Evolutionary conservation across 2,888 invertebrate species (phyloP).

Genomic region (Mesorhabditis spiculigera): DNA sequence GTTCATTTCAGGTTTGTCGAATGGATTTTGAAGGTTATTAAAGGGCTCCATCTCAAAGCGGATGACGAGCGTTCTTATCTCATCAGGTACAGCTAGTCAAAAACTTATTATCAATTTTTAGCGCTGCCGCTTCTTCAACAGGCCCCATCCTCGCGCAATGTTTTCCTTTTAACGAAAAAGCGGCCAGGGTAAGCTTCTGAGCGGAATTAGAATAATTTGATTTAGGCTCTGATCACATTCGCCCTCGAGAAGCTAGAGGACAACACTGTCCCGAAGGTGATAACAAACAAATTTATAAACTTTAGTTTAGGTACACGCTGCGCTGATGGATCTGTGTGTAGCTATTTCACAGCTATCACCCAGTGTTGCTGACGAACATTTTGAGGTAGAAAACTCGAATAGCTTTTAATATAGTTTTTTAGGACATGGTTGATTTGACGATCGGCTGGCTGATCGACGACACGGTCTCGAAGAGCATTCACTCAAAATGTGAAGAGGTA

Average conservation of each 20-base stretch:
- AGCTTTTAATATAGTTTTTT: background rate
- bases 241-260: background rate
- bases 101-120: background rate
- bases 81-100: background rate
- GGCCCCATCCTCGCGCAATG: background rate
- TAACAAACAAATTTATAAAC: background rate
- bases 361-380: background rate
- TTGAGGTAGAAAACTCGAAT: background rate
- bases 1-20: background rate
- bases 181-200: background rate
- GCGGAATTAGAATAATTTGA: background rate
- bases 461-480: background rate
- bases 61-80: background rate
- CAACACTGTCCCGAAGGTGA: background rate
- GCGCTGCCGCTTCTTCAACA: background rate
- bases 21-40: background rate
- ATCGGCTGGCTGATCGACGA: conserved; percentile 3
- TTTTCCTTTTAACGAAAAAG: background rate
- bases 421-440: conserved; percentile 6
- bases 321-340: conserved; percentile 1
- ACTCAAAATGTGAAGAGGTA: conserved; percentile 3
- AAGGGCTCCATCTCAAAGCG: background rate
- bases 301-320: background rate
- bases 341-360: background rate
- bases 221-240: background rate